Percentiles rank a stretch among this genome's conserved stretches.
phyloP scores from a whole-genome alignment of 2,797 vertebrate species.

The Catostomus latipinnis region DNA sequence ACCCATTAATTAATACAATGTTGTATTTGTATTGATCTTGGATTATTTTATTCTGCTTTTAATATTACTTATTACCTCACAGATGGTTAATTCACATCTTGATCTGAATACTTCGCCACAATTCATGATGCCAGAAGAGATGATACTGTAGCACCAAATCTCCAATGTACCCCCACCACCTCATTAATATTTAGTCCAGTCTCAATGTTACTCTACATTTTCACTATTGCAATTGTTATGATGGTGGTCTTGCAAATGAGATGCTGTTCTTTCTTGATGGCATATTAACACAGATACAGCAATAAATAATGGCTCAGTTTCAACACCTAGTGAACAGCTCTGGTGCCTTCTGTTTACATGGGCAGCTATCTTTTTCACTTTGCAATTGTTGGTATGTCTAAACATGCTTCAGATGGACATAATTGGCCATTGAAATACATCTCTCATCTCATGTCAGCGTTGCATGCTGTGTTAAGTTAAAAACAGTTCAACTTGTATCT shows the following conservation, averaged over 20 bases:
- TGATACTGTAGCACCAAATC: not conserved
- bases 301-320: not conserved
- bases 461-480: too few species aligned
- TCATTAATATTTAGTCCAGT: conserved; percentile 28
- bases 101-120: not conserved
- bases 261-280: not conserved
- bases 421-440: too few species aligned
- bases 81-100: conserved; percentile 16
- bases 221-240: conserved; percentile 25
- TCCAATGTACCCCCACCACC: not conserved
- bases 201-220: conserved; percentile 23
- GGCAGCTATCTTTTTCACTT: too few species aligned
- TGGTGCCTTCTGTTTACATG: too few species aligned
- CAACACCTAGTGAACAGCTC: too few species aligned
- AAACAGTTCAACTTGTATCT: too few species aligned
- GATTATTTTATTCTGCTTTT: conserved; percentile 1
- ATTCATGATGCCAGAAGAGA: conserved; percentile 1
- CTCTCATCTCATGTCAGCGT: too few species aligned
- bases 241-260: conserved; percentile 21
- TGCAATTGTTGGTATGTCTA: too few species aligned
- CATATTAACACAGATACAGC: conserved; percentile 26
- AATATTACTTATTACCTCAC: not conserved
- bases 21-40: conserved; percentile 19
- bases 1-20: not conserved
- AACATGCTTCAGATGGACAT: too few species aligned